Evolutionary conservation across 2,797 vertebrate genomes (phyloP), one percentile per base, ranked within the genome.

Genomic region (Cercopithecus hamlyni): DNA sequence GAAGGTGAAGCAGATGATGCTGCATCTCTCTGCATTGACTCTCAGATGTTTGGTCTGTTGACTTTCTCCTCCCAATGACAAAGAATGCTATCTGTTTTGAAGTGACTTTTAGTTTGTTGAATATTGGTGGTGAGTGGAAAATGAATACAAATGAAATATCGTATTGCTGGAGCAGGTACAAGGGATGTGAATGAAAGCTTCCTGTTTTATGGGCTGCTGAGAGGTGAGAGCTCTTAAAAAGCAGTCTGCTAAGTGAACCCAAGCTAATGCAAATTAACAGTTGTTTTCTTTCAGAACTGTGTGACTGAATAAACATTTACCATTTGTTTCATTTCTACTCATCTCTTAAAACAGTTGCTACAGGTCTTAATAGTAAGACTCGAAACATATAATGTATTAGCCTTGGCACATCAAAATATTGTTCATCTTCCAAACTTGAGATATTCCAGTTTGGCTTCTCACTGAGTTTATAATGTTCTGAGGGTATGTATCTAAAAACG

Each of bases 391-490:
- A 97, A 97, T 93, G 33, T 95, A 97, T 98, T 98, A 98, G 98
- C 97, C 97, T 98, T 98, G 97, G 97, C 97, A 97, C 96, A 98
- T 98, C 97, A 97, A 97, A 98, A 98, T 97, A 97, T 97, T 97
- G 97, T 98, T 97, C 97, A 94, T 97, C 97, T 97, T 98, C 97
- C 98, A 98, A 97, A 97, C 90, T 97, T 97, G 96, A 97, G 92
- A 98, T 97, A 96, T 97, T 97, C 97, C 97, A 97, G 96, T 97
- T 98, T 98, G 98, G 97, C 97, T 98, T 95, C 97, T 97, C 95
- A 81, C 92, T 95, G 95, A 96, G 97, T 97, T 98, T 97, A 95
- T 96, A 97, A 95, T 97, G 96, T 97, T 98, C 92, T 84, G 94
- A 96, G 97, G 94, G 92, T 97, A 97, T 98, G 95, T 96, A 97